phyloP scores from a whole-genome alignment of 2,113 vertebrate species.

The Speoplatyrhinus poulsoni region DNA sequence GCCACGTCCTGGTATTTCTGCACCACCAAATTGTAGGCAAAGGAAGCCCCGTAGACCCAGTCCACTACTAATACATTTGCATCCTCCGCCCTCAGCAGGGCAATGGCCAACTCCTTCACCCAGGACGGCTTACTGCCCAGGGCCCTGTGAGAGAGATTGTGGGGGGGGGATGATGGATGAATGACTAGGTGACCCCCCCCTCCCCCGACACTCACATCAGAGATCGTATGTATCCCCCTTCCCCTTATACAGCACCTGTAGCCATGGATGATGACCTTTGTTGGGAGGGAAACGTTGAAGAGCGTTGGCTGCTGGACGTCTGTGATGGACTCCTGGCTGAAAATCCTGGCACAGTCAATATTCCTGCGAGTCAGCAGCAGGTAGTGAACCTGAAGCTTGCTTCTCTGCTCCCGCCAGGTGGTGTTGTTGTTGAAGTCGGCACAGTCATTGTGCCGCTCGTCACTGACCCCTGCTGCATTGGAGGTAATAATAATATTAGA shows the following conservation, averaged over 20 bases:
- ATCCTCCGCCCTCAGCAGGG: constrained; percentile 73
- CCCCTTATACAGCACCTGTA: constrained; percentile 82
- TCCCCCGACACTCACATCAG: background rate
- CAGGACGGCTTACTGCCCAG: constrained; percentile 89
- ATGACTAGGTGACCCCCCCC: background rate
- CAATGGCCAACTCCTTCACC: constrained; percentile 77
- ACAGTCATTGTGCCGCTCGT: constrained; percentile 39
- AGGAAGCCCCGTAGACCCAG: constrained; percentile 87
- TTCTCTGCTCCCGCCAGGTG: constrained; percentile 59
- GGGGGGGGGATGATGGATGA: background rate
- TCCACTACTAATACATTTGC: constrained; percentile 89
- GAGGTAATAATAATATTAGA: background rate
- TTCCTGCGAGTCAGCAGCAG: constrained; percentile 82
- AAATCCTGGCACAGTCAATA: constrained; percentile 76
- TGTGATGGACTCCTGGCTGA: constrained; percentile 63
- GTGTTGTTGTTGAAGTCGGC: constrained; percentile 69
- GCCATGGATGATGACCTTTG: constrained; percentile 93
- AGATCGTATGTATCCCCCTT: background rate
- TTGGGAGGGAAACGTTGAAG: constrained; percentile 82
- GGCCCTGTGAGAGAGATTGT: constrained; percentile 65
- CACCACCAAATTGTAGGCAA: constrained; percentile 83
- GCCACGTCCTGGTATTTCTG: constrained; percentile 85
- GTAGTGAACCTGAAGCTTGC: constrained; percentile 79
- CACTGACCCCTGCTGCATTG: constrained; percentile 38
- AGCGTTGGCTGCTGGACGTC: constrained; percentile 60